Evolutionary conservation across 2,797 vertebrate genomes (phyloP).

Genomic region (Macrochelys suwanniensis): DNA sequence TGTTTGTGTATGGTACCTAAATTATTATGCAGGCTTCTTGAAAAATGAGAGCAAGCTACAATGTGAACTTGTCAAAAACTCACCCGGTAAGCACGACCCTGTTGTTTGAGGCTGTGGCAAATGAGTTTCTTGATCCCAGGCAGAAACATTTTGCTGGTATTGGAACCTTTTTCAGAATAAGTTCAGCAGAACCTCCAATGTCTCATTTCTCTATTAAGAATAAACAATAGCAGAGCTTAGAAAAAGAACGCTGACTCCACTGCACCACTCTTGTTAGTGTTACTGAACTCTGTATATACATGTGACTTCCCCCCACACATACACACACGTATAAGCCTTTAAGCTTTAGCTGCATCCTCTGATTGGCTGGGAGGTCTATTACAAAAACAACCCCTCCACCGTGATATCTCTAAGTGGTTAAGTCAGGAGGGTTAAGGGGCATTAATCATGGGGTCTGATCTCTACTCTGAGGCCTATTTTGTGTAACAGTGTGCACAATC

Average conservation of each 20-base stretch:
- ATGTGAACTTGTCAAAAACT: conserved; percentile 32
- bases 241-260: neutral
- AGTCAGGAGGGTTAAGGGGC: conserved; percentile 49
- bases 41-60: neutral
- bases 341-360: conserved; percentile 38
- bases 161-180: neutral
- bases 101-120: neutral
- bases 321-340: conserved; percentile 44
- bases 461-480: neutral
- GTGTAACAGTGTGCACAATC: accelerated
- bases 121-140: neutral
- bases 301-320: conserved; percentile 80
- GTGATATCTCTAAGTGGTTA: conserved; percentile 41
- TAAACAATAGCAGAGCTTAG: conserved; percentile 7
- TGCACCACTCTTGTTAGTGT: conserved; percentile 52
- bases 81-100: conserved; percentile 58
- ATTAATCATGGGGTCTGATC: conserved; percentile 34
- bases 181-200: neutral
- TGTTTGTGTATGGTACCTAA: neutral
- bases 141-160: conserved; percentile 46
- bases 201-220: neutral
- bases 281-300: conserved; percentile 84
- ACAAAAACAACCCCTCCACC: conserved; percentile 39
- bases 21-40: neutral
- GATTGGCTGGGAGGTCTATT: conserved; percentile 71